A percentile compares a stretch with the other conserved stretches of the same genome.
phyloP scores from a whole-genome alignment of 2,113 vertebrate species.

The Corythornis cristatus region DNA sequence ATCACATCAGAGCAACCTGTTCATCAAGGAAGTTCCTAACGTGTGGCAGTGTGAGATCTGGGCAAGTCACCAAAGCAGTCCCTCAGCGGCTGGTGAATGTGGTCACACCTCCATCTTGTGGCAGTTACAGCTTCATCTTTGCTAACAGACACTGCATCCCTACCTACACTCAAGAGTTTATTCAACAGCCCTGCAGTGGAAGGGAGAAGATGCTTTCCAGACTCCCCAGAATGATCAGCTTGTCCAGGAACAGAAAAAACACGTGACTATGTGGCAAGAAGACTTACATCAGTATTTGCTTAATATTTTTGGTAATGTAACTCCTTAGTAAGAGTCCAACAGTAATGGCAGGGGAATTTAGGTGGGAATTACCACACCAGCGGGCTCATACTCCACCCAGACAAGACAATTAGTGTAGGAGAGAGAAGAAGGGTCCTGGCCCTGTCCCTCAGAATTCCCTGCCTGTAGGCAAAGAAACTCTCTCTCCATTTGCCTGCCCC shows the following conservation, averaged over 20 bases:
- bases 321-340: neutral
- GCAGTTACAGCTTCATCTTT: neutral
- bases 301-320: neutral
- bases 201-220: neutral
- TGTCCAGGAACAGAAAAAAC: neutral
- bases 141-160: neutral
- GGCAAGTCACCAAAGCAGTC: neutral
- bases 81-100: fast-evolving
- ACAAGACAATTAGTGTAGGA: neutral
- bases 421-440: neutral
- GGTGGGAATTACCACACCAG: neutral
- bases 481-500: neutral
- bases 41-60: neutral
- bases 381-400: neutral
- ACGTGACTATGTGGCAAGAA: neutral
- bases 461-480: neutral
- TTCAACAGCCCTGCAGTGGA: neutral
- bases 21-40: neutral
- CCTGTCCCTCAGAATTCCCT: neutral
- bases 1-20: neutral
- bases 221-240: neutral
- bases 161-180: neutral
- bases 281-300: neutral
- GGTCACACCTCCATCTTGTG: slow-evolving; percentile 51
- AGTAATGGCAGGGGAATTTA: neutral